A percentile compares a stretch with the other conserved stretches of the same genome.
These are phyloP conservation scores for Acanthopagrus latus DNA, from an alignment of 2,797 vertebrate genomes.

Conservation along the genomic window DNA sequence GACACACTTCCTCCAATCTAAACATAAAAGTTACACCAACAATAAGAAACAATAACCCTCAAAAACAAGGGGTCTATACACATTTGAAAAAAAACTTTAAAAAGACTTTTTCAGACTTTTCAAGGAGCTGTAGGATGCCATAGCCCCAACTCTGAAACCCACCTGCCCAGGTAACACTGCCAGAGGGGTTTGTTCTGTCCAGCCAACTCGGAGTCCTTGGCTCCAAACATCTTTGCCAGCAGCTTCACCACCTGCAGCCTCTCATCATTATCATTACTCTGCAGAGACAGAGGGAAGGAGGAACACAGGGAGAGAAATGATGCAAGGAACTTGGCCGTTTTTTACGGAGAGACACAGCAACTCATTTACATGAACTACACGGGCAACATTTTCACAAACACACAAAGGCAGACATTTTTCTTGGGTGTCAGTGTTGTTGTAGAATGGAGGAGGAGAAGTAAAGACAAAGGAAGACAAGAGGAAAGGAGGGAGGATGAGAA, in stretches of 20 bases:
- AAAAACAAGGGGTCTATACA: no score
- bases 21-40: not conserved
- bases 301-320: conserved; percentile 43
- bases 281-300: conserved; percentile 52
- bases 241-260: conserved; percentile 97
- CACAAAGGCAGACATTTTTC: conserved; percentile 42
- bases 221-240: conserved; percentile 99
- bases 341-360: conserved; percentile 5
- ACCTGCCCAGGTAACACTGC: conserved; percentile 98
- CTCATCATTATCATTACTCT: conserved; percentile 99
- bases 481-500: not conserved
- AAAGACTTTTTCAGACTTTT: not conserved
- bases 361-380: conserved; percentile 50
- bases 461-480: conserved; percentile 26
- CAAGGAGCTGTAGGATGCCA: not conserved
- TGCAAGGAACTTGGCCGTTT: conserved; percentile 37
- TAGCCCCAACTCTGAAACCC: conserved; percentile 12
- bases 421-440: conserved; percentile 40
- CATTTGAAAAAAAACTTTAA: not conserved
- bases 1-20: not conserved
- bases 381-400: conserved; percentile 31
- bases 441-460: conserved; percentile 9
- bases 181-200: conserved; percentile 98
- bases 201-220: conserved; percentile 97
- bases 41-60: not conserved